Evolutionary conservation across 35 echinoderm and acorn worm species (phyloP), one percentile per base, ranked within the genome.

Genomic region (Apostichopus japonicus): DNA sequence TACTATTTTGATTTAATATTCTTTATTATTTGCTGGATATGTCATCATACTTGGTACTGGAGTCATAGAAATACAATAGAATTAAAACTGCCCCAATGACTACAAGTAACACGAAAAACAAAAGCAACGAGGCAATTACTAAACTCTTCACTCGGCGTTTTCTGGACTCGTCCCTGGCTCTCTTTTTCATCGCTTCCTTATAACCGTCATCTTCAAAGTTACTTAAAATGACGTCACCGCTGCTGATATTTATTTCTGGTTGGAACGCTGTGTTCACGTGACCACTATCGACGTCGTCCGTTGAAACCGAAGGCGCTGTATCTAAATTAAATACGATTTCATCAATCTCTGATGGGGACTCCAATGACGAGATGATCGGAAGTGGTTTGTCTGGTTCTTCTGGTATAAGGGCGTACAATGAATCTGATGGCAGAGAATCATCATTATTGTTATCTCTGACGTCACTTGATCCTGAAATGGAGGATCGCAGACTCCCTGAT

Each of bases 341-440:
- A 61, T 61, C 57, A 8, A 61, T 10, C 57, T 61, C 57, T 10
- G 57, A 61, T 8, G 17, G 71, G n/a, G 71, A 75, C n/a, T 75
- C 71, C 71, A 75, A 19, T 7, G 71, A 75, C 1, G 15, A 7
- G 7, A 75, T 75, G n/a, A 75, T 23, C n/a, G 81, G 81, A 1
- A 84, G 21, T 5, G 81, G 81, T 58, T 53, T 84, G 81, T 84
- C 81, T 22, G 81, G 81, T 84, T 84, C 81, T n/a, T 84, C 81
- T 6, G 81, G 81, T 57, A 84, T 84, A 54, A 84, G 81, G 56
- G 27, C 56, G 81, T 84, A 84, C 10, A 84, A 24, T 16, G 81
- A 84, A 58, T 84, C 56, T 55, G 53, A 57, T 54, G 53, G 17
- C 11, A 84, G 56, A 14, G 81, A 84, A 57, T 57, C 54, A 57